Evolutionary conservation across 1,140 invertebrate genomes (phyloP).

Genomic region (Zaprionus africanus): DNA sequence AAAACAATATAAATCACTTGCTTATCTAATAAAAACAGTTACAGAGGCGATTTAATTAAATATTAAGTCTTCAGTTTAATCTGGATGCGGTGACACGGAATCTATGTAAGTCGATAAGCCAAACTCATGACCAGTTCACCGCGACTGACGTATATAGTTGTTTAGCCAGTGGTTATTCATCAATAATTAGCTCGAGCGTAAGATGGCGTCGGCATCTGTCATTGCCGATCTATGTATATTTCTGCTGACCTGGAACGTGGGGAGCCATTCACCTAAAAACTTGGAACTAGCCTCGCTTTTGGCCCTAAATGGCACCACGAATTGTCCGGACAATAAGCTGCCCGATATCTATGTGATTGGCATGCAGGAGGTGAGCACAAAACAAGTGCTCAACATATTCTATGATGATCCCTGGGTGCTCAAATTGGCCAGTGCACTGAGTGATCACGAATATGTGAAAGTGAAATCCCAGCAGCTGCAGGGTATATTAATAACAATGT

Average conservation of each 20-base stretch:
- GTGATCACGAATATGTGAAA: conserved; percentile 89
- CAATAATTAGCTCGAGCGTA: conserved; percentile 44
- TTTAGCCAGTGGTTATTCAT: conserved; percentile 57
- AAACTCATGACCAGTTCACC: conserved; percentile 21
- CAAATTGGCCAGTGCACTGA: conserved; percentile 86
- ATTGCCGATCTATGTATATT: conserved; percentile 86
- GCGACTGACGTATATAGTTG: conserved; percentile 44
- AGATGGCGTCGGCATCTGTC: conserved; percentile 53
- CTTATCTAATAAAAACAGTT: conserved; percentile 24
- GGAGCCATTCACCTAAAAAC: conserved; percentile 88
- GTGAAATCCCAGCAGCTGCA: conserved; percentile 91
- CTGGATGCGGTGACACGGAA: conserved; percentile 12
- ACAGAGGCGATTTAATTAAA: not conserved
- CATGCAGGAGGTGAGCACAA: conserved; percentile 94
- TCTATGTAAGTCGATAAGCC: conserved; percentile 10
- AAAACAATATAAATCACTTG: not conserved
- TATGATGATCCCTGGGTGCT: conserved; percentile 94
- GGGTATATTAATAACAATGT: conserved; percentile 91
- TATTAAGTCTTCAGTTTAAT: not conserved
- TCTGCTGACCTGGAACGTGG: conserved; percentile 94
- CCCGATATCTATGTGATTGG: conserved; percentile 94
- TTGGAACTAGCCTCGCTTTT: conserved; percentile 89
- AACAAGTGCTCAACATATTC: conserved; percentile 90
- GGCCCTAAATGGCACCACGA: conserved; percentile 86
- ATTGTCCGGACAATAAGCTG: conserved; percentile 85